Percentiles rank a stretch among this genome's conserved stretches.
These are phyloP conservation scores for Pangasius djambal DNA, from an alignment of 2,797 vertebrate species.

Conservation along the genomic window DNA sequence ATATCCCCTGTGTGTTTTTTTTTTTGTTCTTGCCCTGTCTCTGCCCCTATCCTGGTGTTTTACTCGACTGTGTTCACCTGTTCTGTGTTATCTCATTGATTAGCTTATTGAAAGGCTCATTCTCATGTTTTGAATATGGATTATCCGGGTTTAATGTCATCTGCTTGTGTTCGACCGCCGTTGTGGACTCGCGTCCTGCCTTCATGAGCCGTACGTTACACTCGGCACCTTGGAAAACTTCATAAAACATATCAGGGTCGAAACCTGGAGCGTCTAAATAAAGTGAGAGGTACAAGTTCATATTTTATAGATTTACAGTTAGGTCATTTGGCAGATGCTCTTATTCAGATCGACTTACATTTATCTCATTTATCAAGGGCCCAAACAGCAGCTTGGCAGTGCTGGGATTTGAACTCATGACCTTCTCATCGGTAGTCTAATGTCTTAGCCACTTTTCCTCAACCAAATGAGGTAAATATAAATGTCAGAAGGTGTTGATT, in stretches of 20 bases:
- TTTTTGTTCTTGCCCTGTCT: not conserved
- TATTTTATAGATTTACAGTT: not conserved
- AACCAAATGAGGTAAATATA: no score
- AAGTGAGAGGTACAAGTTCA: not conserved
- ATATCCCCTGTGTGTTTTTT: not conserved
- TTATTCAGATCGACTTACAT: not conserved
- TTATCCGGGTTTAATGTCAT: not conserved
- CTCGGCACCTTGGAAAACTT: not conserved
- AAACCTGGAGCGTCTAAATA: not conserved
- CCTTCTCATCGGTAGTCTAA: not conserved
- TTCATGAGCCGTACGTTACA: not conserved
- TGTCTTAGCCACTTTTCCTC: not conserved
- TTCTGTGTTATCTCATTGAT: not conserved
- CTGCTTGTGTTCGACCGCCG: not conserved
- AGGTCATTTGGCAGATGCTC: not conserved
- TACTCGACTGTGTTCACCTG: not conserved
- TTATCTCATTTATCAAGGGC: not conserved
- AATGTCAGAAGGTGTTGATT: no score
- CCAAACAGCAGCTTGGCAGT: not conserved
- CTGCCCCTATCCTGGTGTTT: not conserved
- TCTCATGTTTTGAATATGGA: not conserved
- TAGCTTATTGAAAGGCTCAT: not conserved
- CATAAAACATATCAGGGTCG: not conserved
- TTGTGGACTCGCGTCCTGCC: not conserved
- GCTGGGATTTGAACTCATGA: not conserved